A percentile compares a stretch with the other conserved stretches of the same genome.
These are phyloP conservation scores for Tetragnatha montana DNA, from an alignment of 2,888 invertebrate genomes.

Conservation along the genomic window DNA sequence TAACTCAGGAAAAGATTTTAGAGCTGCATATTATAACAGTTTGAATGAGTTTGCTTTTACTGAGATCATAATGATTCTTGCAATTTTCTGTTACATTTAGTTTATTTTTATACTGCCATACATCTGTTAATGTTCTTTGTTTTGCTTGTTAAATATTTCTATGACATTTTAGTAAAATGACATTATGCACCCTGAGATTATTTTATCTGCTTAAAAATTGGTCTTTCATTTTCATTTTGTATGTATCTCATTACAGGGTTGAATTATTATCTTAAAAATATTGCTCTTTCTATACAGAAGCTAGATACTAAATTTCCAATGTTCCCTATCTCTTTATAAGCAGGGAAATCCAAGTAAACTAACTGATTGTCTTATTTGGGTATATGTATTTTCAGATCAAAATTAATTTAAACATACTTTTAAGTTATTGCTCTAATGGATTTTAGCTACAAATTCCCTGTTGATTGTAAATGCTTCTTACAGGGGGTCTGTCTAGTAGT, in stretches of 20 bases:
- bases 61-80: slow-evolving; percentile 19
- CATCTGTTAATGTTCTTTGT: slow-evolving; percentile 25
- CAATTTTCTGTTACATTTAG: slow-evolving; percentile 19
- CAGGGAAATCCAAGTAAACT: too few species aligned
- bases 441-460: too few species aligned
- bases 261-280: background rate
- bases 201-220: slow-evolving; percentile 45
- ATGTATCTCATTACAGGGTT: background rate
- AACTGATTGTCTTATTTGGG: too few species aligned
- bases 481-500: too few species aligned
- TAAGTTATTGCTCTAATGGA: too few species aligned
- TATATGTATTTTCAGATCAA: too few species aligned
- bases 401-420: too few species aligned
- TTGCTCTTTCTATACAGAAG: too few species aligned
- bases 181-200: slow-evolving; percentile 55
- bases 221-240: slow-evolving; percentile 43
- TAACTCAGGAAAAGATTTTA: slow-evolving; percentile 66
- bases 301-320: too few species aligned
- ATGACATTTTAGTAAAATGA: slow-evolving; percentile 13
- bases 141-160: background rate
- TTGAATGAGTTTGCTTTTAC: slow-evolving; percentile 27
- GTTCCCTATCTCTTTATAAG: too few species aligned
- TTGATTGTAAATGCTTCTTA: too few species aligned
- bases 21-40: slow-evolving; percentile 28
- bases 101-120: slow-evolving; percentile 56